phyloP scores from a whole-genome alignment of 2,113 vertebrate genomes.

The Nothocercus julius region DNA sequence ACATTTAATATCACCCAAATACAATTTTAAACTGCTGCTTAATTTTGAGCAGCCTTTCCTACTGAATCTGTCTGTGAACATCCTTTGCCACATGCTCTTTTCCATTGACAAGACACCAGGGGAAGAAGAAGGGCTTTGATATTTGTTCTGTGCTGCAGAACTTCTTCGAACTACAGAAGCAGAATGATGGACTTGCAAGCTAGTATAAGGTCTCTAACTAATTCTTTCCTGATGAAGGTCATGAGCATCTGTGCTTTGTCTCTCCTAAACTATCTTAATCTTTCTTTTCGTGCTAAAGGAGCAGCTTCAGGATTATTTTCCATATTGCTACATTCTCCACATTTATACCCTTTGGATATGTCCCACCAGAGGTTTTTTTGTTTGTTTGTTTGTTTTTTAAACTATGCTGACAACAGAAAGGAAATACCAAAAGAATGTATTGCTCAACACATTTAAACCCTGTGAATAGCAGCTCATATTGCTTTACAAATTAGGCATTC shows the following conservation, averaged over 20 bases:
- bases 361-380: neutral
- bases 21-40: neutral
- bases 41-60: neutral
- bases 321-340: neutral
- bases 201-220: neutral
- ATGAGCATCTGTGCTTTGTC: neutral
- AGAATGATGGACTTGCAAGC: neutral
- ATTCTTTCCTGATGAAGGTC: neutral
- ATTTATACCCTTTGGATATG: neutral
- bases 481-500: neutral
- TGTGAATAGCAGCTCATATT: neutral
- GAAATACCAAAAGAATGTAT: neutral
- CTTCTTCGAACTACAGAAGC: neutral
- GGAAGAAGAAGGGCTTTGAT: neutral
- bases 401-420: neutral
- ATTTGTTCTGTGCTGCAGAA: accelerated
- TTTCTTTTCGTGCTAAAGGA: neutral
- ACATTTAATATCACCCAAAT: neutral
- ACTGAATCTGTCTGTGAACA: neutral
- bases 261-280: neutral
- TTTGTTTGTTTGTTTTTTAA: neutral
- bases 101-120: neutral
- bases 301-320: neutral
- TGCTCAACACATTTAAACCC: neutral
- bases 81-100: neutral